These are phyloP conservation scores for Hemichromis elongatus DNA, from an alignment of 2,113 vertebrate genomes.

Conservation along the genomic window DNA sequence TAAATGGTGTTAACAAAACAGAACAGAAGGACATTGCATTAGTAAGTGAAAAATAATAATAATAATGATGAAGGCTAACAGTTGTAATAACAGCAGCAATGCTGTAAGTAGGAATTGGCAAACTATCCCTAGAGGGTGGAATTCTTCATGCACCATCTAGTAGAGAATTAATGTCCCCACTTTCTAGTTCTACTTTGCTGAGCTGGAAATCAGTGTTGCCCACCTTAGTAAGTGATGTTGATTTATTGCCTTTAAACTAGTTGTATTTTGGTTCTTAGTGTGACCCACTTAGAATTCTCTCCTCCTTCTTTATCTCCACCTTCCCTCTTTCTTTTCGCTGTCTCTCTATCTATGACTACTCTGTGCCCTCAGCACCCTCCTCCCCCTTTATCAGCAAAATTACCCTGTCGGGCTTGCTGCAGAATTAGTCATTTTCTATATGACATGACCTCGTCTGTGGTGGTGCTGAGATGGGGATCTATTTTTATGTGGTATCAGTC, in stretches of 20 bases:
- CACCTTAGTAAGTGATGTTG: conserved; percentile 62
- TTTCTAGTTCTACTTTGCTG: conserved; percentile 48
- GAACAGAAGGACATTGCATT: neutral
- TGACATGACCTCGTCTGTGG: conserved; percentile 68
- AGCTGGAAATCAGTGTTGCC: conserved; percentile 30
- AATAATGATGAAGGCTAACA: neutral
- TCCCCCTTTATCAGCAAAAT: conserved; percentile 69
- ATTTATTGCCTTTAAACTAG: conserved; percentile 63
- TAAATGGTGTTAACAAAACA: neutral
- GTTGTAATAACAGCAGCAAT: neutral
- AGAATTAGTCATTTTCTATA: conserved; percentile 72
- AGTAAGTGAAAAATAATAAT: neutral
- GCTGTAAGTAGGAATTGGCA: neutral
- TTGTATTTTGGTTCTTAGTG: conserved; percentile 54
- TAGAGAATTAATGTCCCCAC: conserved; percentile 6
- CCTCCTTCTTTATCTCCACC: conserved; percentile 29
- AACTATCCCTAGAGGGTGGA: neutral
- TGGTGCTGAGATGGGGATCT: conserved; percentile 69
- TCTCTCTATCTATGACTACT: conserved; percentile 48
- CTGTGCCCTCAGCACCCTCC: conserved; percentile 37
- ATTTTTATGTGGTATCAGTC: conserved; percentile 70
- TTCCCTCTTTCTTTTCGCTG: conserved; percentile 13
- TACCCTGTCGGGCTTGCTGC: conserved; percentile 57
- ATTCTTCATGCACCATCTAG: neutral
- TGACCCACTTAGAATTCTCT: conserved; percentile 63